Conservation (phyloP, 2,888 invertebrate genomes). For the Stenodema calcarata region DNA sequence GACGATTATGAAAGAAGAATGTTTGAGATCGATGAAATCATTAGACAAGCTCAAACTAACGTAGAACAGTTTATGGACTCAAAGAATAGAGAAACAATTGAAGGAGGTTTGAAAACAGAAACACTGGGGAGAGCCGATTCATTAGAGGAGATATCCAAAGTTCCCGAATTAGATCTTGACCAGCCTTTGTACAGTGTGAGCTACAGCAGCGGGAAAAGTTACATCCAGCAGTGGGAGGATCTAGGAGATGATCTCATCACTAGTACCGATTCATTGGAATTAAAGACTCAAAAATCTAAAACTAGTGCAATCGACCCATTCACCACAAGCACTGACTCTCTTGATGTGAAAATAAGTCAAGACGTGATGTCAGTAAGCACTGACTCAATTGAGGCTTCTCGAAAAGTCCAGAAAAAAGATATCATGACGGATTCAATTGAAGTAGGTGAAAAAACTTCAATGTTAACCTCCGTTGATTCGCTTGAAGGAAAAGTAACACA, state of each 20-base stretch:
- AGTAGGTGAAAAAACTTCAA: slow-evolving; percentile 61
- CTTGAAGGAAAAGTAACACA: slow-evolving; percentile 59
- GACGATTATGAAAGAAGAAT: slow-evolving; percentile 71
- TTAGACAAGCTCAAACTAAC: slow-evolving; percentile 71
- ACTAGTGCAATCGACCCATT: slow-evolving; percentile 64
- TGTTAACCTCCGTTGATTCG: slow-evolving; percentile 65
- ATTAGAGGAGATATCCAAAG: slow-evolving; percentile 65
- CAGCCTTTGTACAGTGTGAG: slow-evolving; percentile 59
- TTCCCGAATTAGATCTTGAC: slow-evolving; percentile 66
- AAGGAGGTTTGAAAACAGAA: slow-evolving; percentile 60
- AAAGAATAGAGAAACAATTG: slow-evolving; percentile 32
- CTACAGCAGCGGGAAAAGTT: slow-evolving; percentile 56
- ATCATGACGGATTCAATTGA: slow-evolving; percentile 69
- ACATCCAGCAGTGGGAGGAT: slow-evolving; percentile 56
- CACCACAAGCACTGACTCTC: slow-evolving; percentile 70
- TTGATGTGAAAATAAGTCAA: slow-evolving; percentile 62
- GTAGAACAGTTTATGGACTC: slow-evolving; percentile 63
- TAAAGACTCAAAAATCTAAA: slow-evolving; percentile 58
- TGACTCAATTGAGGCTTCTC: slow-evolving; percentile 65
- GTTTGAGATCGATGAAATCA: slow-evolving; percentile 74
- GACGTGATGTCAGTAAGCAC: slow-evolving; percentile 60
- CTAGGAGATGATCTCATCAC: slow-evolving; percentile 57
- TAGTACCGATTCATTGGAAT: slow-evolving; percentile 74
- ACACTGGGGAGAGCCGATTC: slow-evolving; percentile 66
- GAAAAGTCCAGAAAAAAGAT: slow-evolving; percentile 59